Percentiles rank a stretch among this genome's conserved stretches.
Evolutionary conservation across 2,797 vertebrate genomes (phyloP).

Genomic region (Pseudochirops cupreus): DNA sequence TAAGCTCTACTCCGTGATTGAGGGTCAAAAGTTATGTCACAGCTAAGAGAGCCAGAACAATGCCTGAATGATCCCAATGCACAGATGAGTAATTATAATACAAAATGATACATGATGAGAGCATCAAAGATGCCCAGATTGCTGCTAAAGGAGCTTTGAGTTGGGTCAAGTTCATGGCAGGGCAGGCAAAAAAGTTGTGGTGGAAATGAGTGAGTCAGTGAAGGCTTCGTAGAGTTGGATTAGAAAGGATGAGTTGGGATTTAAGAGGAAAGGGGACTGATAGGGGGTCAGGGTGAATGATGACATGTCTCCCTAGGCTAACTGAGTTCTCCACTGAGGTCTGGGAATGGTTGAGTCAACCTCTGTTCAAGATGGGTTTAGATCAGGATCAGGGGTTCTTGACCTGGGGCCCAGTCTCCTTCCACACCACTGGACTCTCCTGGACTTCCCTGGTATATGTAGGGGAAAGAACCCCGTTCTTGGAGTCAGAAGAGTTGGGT

Average conservation of each 20-base stretch:
- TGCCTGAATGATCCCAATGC: not conserved
- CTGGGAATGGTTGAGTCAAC: not conserved
- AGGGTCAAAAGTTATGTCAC: not conserved
- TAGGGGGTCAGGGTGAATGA: not conserved
- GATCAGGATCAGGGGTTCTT: not conserved
- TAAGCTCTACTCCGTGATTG: not conserved
- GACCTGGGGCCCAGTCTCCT: not conserved
- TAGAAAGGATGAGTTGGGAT: not conserved
- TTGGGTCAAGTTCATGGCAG: not conserved
- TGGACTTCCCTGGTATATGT: not conserved
- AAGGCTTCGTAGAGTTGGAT: not conserved
- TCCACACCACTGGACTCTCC: not conserved
- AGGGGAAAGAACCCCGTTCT: not conserved
- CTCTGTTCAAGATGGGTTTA: not conserved
- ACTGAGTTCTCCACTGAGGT: not conserved
- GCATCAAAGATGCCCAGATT: not conserved
- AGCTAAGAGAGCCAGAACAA: too few relatives aligned
- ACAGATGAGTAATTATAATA: not conserved
- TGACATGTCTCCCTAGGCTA: not conserved
- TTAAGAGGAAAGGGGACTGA: not conserved
- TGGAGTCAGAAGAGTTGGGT: not conserved
- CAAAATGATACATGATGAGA: not conserved
- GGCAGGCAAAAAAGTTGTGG: not conserved
- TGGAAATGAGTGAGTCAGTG: not conserved
- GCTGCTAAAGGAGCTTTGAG: not conserved